Evolutionary conservation across 2,797 vertebrate genomes (phyloP).

Genomic region (Tapera naevia): DNA sequence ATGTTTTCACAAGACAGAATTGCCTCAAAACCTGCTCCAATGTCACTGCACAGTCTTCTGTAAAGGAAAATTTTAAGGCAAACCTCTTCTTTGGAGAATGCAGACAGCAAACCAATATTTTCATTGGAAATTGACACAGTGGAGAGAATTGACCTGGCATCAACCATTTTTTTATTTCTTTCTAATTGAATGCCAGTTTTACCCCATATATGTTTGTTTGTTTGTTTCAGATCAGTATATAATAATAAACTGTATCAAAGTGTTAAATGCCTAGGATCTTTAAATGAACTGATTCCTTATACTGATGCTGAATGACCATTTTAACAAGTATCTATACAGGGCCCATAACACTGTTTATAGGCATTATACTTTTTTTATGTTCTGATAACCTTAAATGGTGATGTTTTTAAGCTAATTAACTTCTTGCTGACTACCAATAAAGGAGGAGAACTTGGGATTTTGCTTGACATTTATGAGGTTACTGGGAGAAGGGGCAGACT

Average conservation of each 20-base stretch:
- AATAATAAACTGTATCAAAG: not conserved
- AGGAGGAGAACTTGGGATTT: not conserved
- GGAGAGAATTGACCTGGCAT: not conserved
- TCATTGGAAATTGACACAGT: not conserved
- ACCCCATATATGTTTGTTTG: fast-evolving
- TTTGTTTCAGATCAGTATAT: not conserved
- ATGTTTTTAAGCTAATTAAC: not conserved
- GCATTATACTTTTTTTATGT: not conserved
- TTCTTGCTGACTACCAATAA: not conserved
- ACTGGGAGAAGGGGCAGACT: not conserved
- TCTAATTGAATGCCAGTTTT: not conserved
- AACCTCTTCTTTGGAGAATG: not conserved
- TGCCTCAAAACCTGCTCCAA: not conserved
- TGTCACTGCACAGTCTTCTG: not conserved
- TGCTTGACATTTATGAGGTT: not conserved
- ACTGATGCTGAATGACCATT: not conserved
- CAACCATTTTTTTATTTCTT: not conserved
- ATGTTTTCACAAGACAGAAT: not conserved
- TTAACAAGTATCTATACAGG: not conserved
- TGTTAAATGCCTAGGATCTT: not conserved
- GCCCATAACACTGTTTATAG: not conserved
- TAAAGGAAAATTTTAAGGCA: not conserved
- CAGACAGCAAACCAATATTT: not conserved
- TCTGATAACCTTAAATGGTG: not conserved
- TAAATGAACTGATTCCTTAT: not conserved